phyloP scores from a whole-genome alignment of 2,797 vertebrate species.

The Perdix hodgsoniae region DNA sequence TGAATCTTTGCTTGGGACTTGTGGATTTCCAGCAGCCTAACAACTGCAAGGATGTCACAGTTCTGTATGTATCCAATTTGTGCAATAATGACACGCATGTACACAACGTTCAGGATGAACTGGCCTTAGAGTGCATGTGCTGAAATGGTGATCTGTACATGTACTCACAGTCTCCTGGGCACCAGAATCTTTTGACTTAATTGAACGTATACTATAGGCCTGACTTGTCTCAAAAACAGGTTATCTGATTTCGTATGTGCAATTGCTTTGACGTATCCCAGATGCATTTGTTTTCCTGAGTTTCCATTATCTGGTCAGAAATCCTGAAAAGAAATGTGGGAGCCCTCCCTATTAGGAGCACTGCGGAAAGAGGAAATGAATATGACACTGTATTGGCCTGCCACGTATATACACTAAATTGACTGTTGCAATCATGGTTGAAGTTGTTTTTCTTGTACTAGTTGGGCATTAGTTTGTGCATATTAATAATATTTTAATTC shows the following conservation, averaged over 20 bases:
- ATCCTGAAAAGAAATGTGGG: constrained; percentile 29
- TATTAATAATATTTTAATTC: constrained; percentile 8
- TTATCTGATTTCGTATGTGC: constrained; percentile 42
- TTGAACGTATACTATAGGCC: constrained; percentile 26
- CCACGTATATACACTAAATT: constrained; percentile 26
- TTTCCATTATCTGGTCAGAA: constrained; percentile 26
- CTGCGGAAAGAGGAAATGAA: constrained; percentile 1
- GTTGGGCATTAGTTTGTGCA: neutral
- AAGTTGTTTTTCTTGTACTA: neutral
- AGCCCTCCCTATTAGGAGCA: neutral
- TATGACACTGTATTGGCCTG: neutral
- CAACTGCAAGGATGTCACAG: neutral
- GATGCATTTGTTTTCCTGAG: neutral
- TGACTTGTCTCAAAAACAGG: constrained; percentile 61
- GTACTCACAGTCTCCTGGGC: constrained; percentile 7
- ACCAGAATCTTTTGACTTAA: constrained; percentile 13
- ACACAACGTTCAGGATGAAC: accelerated
- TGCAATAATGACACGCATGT: neutral
- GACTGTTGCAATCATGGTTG: neutral
- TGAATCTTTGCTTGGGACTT: neutral
- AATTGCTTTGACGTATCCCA: constrained; percentile 45
- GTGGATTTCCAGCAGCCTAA: neutral
- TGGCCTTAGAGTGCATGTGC: neutral
- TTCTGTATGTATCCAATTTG: neutral
- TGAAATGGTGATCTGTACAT: neutral